Conservation (phyloP, 2,888 invertebrate species). For the Meiosimyza platycephala region DNA sequence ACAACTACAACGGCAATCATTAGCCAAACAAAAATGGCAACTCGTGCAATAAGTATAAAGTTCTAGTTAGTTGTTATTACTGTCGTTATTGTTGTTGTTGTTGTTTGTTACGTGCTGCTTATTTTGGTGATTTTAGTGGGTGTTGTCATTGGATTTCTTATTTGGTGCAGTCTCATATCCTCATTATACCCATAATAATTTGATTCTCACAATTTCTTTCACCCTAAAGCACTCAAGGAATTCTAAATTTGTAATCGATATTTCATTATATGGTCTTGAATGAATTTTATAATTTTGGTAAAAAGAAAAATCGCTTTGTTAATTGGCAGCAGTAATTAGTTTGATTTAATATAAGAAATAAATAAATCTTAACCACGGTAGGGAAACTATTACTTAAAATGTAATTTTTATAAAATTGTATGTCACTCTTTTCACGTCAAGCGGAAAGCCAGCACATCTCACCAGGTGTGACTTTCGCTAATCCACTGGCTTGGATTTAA, state of each 20-base stretch:
- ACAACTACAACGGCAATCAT: neutral
- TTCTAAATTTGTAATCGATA: slow-evolving; percentile 7
- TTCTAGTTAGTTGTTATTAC: neutral
- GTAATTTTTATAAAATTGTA: no score
- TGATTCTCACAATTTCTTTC: neutral
- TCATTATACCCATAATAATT: no score
- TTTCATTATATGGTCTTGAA: neutral
- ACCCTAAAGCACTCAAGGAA: neutral
- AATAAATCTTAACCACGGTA: no score
- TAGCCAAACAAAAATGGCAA: neutral
- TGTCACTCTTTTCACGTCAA: no score
- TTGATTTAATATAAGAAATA: no score
- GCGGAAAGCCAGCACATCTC: no score
- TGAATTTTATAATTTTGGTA: no score
- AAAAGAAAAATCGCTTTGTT: no score
- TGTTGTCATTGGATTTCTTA: neutral
- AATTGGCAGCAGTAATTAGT: no score
- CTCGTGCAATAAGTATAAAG: slow-evolving; percentile 10
- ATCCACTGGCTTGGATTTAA: no score
- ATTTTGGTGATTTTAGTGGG: neutral
- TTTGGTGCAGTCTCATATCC: neutral
- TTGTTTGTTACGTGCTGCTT: slow-evolving; percentile 12
- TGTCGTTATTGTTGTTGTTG: slow-evolving; percentile 10
- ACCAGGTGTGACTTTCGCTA: no score
- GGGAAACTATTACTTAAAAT: no score